Evolutionary conservation across 1,140 invertebrate genomes (phyloP), one percentile per base, ranked within the genome.

Genomic region (Tetramorium alpestre): DNA sequence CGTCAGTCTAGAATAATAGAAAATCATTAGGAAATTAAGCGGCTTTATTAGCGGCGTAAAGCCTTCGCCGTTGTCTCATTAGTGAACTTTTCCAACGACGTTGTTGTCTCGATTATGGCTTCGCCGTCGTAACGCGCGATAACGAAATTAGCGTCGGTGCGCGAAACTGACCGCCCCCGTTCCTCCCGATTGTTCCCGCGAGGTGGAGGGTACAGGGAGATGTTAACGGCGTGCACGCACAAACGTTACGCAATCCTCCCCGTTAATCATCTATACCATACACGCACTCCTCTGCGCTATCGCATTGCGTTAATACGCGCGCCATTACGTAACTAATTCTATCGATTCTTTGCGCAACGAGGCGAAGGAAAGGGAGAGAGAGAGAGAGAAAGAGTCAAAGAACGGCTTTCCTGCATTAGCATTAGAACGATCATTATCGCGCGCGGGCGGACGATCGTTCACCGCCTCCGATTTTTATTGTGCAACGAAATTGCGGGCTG

Each of bases 191-290:
- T 51, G 28, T 62, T 75, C 7, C 33, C 64, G 51, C 28, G n/a
- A 28, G 60, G 16, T 0, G 18, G 10, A 8, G 33, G 10, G 62
- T 33, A 33, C 3, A 33, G 33, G 18, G 18, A n/a, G 64, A 54
- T n/a, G 67, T 72, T 76, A 87, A 78, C 67, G n/a, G 54, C 60
- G n/a, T 49, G 33, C 69, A 56, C 77, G 65, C 85, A 70, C 70
- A 49, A 56, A 51, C 22, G 62, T 88, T 88, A 72, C 75, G 38
- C 47, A 86, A 88, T 89, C 41, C 51, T 69, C 49, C 10, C 33
- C 58, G 73, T 77, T 84, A 87, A 76, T 87, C 82, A 88, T 72
- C 86, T 89, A 84, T 58, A 54, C 11, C 58, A 54, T 81, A 70
- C 72, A 33, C 82, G 58, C 62, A 62, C 41, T 69, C 22, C 33